Percentiles rank a stretch among this genome's conserved stretches.
Evolutionary conservation across 2,113 vertebrate genomes (phyloP).

Genomic region (Aplodontia rufa): DNA sequence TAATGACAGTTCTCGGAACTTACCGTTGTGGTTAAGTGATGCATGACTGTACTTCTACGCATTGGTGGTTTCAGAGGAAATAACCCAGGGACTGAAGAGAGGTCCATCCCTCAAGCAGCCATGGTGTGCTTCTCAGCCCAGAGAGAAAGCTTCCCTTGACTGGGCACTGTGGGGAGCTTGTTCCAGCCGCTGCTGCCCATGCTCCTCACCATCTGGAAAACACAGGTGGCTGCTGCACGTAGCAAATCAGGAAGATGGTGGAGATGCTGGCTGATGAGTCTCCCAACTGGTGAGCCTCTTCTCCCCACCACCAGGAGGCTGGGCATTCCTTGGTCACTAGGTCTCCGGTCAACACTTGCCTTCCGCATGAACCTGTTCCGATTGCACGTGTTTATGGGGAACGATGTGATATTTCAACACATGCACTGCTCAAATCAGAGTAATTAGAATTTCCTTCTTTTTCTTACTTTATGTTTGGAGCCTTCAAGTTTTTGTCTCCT

Average conservation of each 20-base stretch:
- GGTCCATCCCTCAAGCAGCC: background rate
- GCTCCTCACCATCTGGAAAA: background rate
- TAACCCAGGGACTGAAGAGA: background rate
- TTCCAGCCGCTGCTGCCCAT: background rate
- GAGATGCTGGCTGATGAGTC: background rate
- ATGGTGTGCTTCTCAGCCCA: background rate
- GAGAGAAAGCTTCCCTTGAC: background rate
- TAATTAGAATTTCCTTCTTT: background rate
- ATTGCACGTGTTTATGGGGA: background rate
- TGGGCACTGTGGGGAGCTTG: background rate
- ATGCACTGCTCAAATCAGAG: background rate
- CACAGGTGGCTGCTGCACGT: background rate
- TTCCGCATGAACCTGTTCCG: background rate
- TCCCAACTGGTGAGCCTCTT: background rate
- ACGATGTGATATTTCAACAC: background rate
- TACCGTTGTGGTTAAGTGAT: background rate
- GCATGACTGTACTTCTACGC: background rate
- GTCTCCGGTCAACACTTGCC: background rate
- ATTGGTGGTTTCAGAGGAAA: background rate
- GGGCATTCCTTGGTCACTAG: background rate
- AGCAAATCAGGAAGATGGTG: background rate
- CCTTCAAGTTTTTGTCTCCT: background rate
- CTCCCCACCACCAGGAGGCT: background rate
- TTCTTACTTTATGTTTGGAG: background rate
- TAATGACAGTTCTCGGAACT: background rate